phyloP scores from a whole-genome alignment of 2,888 invertebrate genomes.

The Agrilus mali region DNA sequence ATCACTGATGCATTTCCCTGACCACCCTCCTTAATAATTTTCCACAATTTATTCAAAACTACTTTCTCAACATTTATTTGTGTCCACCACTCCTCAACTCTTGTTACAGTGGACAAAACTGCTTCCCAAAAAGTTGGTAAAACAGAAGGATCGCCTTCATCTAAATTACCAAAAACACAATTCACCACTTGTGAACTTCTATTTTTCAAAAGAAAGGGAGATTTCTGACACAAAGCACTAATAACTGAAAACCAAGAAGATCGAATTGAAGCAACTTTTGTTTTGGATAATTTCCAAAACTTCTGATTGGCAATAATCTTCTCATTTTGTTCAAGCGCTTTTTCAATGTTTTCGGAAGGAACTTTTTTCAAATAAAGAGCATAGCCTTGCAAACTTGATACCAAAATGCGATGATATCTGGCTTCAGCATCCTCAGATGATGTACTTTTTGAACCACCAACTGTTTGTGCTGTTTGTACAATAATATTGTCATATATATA shows the following conservation, averaged over 20 bases:
- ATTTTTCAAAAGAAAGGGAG: conserved; percentile 37
- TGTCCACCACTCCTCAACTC: conserved; percentile 57
- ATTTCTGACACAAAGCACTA: conserved; percentile 47
- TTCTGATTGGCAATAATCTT: conserved; percentile 44
- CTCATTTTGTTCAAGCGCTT: conserved; percentile 32
- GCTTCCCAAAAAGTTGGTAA: conserved; percentile 64
- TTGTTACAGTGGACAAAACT: conserved; percentile 46
- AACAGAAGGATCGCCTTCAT: conserved; percentile 55
- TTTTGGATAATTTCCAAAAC: conserved; percentile 62
- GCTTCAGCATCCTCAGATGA: conserved; percentile 54
- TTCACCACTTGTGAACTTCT: conserved; percentile 44
- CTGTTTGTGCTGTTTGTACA: conserved; percentile 42
- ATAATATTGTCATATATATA: conserved; percentile 61
- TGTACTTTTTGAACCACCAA: conserved; percentile 39
- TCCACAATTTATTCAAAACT: conserved; percentile 57
- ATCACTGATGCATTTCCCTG: conserved; percentile 63
- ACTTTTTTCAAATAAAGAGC: conserved; percentile 48
- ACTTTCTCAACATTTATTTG: conserved; percentile 61
- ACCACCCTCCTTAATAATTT: conserved; percentile 55
- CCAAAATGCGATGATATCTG: conserved; percentile 52
- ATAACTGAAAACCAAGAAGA: conserved; percentile 59
- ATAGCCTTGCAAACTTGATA: conserved; percentile 53
- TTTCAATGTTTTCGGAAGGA: conserved; percentile 36
- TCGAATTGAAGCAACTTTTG: conserved; percentile 37
- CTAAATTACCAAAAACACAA: conserved; percentile 49